Conservation (phyloP, 2,113 vertebrate species). For the Drymodes brunneopygia region DNA sequence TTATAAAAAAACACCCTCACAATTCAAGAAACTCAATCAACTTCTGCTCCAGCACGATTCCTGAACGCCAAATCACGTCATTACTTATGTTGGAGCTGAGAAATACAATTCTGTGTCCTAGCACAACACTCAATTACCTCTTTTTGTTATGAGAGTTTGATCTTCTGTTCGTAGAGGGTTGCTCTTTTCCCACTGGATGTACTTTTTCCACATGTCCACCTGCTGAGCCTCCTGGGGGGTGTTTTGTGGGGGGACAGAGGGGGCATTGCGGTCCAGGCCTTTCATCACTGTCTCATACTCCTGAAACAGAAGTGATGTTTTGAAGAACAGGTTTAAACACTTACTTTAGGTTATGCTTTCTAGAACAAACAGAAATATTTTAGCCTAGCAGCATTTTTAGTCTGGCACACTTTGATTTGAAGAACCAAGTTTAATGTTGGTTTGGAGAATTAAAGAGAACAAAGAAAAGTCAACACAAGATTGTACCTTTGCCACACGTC, state of each 20-base stretch:
- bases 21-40: not conserved
- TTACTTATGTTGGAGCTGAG: not conserved
- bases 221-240: slow-evolving; percentile 97
- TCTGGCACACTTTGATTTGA: not conserved
- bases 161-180: slow-evolving; percentile 97
- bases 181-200: slow-evolving; percentile 99
- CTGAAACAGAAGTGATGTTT: slow-evolving; percentile 64
- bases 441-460: not conserved
- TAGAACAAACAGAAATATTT: not conserved
- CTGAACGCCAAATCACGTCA: not conserved
- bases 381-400: not conserved
- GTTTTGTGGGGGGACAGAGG: slow-evolving; percentile 96
- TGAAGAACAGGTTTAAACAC: not conserved
- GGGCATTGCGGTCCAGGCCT: slow-evolving; percentile 94
- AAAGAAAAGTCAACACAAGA: not conserved
- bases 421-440: not conserved
- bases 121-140: slow-evolving; percentile 73
- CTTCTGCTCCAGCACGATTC: not conserved
- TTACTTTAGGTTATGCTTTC: not conserved
- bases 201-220: slow-evolving; percentile 99
- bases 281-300: slow-evolving; percentile 99
- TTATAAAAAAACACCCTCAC: not conserved
- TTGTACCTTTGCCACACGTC: slow-evolving; percentile 94
- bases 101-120: accelerated
- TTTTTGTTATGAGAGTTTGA: slow-evolving; percentile 98